Percentiles rank a stretch among this genome's conserved stretches.
phyloP scores from a whole-genome alignment of 2,113 vertebrate species.

The Smithornis capensis region DNA sequence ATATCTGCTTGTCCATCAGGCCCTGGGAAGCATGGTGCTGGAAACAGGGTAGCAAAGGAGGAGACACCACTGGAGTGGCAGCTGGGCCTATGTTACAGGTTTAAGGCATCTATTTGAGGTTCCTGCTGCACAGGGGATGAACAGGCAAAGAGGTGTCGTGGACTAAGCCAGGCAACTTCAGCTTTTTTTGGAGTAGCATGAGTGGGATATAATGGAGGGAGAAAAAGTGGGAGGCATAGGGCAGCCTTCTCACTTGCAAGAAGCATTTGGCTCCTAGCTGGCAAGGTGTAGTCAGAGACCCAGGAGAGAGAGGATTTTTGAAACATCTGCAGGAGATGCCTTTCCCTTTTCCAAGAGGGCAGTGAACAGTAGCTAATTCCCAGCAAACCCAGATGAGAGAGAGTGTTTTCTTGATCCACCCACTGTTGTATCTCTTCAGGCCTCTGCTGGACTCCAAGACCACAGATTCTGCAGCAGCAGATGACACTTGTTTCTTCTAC shows the following conservation, averaged over 20 bases:
- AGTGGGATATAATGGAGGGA: neutral
- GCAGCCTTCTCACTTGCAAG: neutral
- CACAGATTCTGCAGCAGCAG: constrained; percentile 45
- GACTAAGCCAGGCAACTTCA: neutral
- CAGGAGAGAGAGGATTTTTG: neutral
- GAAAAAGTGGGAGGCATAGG: neutral
- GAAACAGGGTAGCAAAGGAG: neutral
- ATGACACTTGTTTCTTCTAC: constrained; percentile 75
- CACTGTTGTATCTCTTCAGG: constrained; percentile 13
- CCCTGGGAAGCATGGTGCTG: neutral
- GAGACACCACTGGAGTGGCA: neutral
- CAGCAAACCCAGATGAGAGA: neutral
- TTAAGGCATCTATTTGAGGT: neutral
- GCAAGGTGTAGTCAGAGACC: neutral
- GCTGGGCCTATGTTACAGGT: neutral
- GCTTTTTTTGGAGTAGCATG: neutral
- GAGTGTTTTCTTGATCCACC: neutral
- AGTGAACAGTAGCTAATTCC: neutral
- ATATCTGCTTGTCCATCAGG: neutral
- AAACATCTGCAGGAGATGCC: neutral
- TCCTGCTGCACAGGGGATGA: neutral
- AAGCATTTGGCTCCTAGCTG: neutral
- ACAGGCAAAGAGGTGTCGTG: neutral
- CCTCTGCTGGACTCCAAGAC: constrained; percentile 66
- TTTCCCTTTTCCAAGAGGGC: neutral